These are phyloP conservation scores for Tolypeutes matacus DNA, from an alignment of 2,797 vertebrate species.

Conservation along the genomic window DNA sequence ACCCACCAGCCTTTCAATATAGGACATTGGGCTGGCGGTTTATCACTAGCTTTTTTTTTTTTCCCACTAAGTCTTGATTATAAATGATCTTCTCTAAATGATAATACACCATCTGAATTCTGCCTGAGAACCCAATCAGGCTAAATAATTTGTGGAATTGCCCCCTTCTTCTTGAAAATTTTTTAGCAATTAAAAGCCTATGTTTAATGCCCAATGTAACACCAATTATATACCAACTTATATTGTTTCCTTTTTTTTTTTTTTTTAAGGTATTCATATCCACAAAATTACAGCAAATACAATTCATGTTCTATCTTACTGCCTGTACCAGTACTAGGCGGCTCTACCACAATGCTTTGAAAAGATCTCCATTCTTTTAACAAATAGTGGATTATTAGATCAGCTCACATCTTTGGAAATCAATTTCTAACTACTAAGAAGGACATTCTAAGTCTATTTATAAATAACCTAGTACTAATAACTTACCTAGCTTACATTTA, in stretches of 20 bases:
- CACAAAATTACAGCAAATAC: conserved; percentile 4
- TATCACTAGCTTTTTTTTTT: not conserved
- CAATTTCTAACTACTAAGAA: conserved; percentile 20
- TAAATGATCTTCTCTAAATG: not conserved
- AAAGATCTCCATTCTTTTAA: not conserved
- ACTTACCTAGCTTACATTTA: conserved; percentile 16
- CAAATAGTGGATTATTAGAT: not conserved
- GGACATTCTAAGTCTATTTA: not conserved
- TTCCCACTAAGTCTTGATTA: not conserved
- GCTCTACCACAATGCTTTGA: not conserved
- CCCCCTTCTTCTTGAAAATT: not conserved
- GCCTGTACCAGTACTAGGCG: not conserved
- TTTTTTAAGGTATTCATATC: not conserved
- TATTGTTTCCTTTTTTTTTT: conserved; percentile 35
- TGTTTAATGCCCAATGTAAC: conserved; percentile 42
- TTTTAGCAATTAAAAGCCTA: not conserved
- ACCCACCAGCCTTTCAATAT: not conserved
- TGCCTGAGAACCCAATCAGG: not conserved
- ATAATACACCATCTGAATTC: not conserved
- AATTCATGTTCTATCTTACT: not conserved
- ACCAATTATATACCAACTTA: not conserved
- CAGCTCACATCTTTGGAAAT: conserved; percentile 21
- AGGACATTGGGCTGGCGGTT: not conserved
- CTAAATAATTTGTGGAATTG: conserved; percentile 7
- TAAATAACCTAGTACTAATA: conserved; percentile 21